A percentile compares a stretch with the other conserved stretches of the same genome.
These are phyloP conservation scores for Arvicanthis niloticus DNA, from an alignment of 2,113 vertebrate genomes.

Conservation along the genomic window DNA sequence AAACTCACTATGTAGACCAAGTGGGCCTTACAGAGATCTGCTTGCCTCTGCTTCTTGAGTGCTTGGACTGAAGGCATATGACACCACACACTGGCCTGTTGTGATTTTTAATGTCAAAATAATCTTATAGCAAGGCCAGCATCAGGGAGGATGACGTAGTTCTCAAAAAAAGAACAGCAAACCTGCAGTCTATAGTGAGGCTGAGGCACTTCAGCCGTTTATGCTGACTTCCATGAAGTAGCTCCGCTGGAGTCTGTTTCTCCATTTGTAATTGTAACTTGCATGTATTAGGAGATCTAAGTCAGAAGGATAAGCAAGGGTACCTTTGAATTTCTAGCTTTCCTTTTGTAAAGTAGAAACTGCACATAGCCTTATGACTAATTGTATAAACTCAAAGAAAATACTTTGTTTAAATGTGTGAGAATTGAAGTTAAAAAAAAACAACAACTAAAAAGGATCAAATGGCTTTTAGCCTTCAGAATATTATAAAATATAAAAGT, in stretches of 20 bases:
- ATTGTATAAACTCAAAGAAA: slow-evolving; percentile 10
- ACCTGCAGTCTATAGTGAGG: neutral
- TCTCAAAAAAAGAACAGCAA: neutral
- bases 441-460: neutral
- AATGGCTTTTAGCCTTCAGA: slow-evolving; percentile 24
- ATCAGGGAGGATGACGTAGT: neutral
- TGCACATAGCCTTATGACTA: neutral
- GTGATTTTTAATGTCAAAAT: neutral
- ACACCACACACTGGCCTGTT: neutral
- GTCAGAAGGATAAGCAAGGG: neutral
- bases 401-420: neutral
- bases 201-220: neutral
- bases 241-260: slow-evolving; percentile 10
- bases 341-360: neutral
- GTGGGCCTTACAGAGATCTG: neutral
- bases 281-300: neutral
- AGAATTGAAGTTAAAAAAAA: neutral
- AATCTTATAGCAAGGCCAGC: neutral
- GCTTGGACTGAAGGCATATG: neutral
- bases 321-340: slow-evolving; percentile 1
- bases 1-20: neutral
- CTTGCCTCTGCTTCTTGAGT: neutral
- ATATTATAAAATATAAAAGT: slow-evolving; percentile 9
- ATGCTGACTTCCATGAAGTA: neutral
- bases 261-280: neutral